phyloP scores from a whole-genome alignment of 2,797 vertebrate genomes.

The Zenarchopterus dispar region DNA sequence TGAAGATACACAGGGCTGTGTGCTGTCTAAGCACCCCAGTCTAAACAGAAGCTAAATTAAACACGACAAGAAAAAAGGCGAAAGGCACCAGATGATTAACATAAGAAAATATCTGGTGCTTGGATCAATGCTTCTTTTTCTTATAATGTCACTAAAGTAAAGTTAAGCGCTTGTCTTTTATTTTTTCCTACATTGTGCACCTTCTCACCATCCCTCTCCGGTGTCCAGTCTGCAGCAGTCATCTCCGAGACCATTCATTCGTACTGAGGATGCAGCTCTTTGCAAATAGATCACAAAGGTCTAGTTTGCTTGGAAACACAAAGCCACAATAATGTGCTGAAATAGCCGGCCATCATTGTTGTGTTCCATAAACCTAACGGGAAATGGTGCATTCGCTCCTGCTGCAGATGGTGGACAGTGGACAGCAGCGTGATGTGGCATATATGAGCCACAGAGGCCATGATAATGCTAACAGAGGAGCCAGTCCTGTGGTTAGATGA shows the following conservation, averaged over 20 bases:
- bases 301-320: no score
- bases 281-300: no score
- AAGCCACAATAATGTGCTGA: not conserved
- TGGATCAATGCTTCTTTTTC: slow-evolving; percentile 4
- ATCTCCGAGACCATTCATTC: no score
- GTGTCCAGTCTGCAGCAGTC: no score
- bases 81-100: slow-evolving; percentile 9
- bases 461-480: not conserved
- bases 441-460: not conserved
- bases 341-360: not conserved
- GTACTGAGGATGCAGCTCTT: no score
- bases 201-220: no score
- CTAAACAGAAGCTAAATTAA: slow-evolving; percentile 34
- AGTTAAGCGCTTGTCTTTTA: not conserved
- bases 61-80: slow-evolving; percentile 20
- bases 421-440: not conserved
- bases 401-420: not conserved
- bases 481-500: no score
- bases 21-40: slow-evolving; percentile 17
- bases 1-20: slow-evolving; percentile 5
- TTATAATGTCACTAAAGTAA: slow-evolving; percentile 2
- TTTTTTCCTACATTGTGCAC: no score
- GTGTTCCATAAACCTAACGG: not conserved
- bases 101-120: slow-evolving; percentile 16
- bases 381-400: not conserved